phyloP scores from a whole-genome alignment of 2,797 vertebrate species.

The Gadopsis marmoratus region DNA sequence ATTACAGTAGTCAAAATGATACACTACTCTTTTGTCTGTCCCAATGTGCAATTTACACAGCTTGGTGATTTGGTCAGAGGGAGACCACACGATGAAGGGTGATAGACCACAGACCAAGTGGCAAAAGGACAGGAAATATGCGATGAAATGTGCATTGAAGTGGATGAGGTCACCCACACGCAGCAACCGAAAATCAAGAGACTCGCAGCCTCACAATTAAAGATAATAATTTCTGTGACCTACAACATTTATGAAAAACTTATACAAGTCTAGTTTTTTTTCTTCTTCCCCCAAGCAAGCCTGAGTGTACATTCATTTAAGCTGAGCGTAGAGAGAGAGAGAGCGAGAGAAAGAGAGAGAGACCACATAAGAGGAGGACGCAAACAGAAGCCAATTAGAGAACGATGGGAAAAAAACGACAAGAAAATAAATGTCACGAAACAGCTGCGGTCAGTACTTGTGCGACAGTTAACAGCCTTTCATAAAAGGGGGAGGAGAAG shows the following conservation, averaged over 20 bases:
- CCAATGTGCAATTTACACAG: constrained; percentile 75
- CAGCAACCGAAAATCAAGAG: constrained; percentile 67
- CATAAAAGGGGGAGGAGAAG: constrained; percentile 73
- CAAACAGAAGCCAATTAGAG: constrained; percentile 84
- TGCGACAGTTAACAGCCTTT: constrained; percentile 80
- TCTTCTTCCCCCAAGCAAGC: constrained; percentile 18
- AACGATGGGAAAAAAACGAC: constrained; percentile 67
- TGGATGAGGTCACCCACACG: constrained; percentile 73
- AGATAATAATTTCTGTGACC: constrained; percentile 78
- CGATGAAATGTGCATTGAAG: constrained; percentile 75
- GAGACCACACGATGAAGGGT: constrained; percentile 82
- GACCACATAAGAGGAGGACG: constrained; percentile 82
- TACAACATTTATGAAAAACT: constrained; percentile 64
- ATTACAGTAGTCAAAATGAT: constrained; percentile 68
- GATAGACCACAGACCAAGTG: constrained; percentile 80
- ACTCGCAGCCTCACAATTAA: constrained; percentile 71
- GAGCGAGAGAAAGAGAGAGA: constrained; percentile 30
- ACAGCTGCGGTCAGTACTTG: constrained; percentile 78
- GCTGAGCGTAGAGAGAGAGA: constrained; percentile 45
- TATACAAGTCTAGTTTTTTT: background rate
- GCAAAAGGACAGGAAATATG: constrained; percentile 81
- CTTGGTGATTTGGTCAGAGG: constrained; percentile 78
- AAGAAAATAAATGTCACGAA: constrained; percentile 82
- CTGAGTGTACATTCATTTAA: constrained; percentile 61
- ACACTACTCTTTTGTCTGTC: constrained; percentile 70